Base-by-base conservation (phyloP, 2,113 vertebrate species). In the Sinocyclocheilus maitianheensis region DNA sequence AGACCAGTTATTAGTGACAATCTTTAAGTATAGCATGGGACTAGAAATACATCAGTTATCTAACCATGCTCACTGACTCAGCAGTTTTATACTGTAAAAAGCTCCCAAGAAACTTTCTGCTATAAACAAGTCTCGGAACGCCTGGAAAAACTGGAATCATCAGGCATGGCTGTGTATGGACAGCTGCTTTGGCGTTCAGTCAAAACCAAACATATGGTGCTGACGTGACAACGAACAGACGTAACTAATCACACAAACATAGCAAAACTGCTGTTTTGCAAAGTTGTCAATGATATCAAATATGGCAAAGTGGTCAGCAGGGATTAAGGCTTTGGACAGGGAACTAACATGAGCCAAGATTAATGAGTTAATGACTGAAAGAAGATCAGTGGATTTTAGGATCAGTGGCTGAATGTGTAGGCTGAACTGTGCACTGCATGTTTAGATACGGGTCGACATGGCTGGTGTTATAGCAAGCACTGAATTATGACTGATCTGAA, bases 301-400 rank as follows among this genome's bases (percentile, higher is more conserved):
- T 24, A 69, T 40, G 62, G 78, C 26, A 84, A 78, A 77, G 81
- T 60, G 87, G 85, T 84, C 80, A 87, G n/a, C 5, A 20, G 2
- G 76, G 83, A 84, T 87, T 88, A 88, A 48, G 46, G 69, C 74
- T 81, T 16, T 81, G 82, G 72, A 87, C 37, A 87, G 81, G 51
- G 53, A 87, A 81, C 72, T 83, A 60, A 76, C 37, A 71, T 48
- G 58, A 78, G 79, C 58, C 63, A 77, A 85, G 81, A 84, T 87
- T 87, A 86, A 90, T 48, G 81, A 86, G 77, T 77, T 89, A 86
- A 88, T 84, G 58, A 74, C 53, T 77, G 48, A 76, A 90, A 86
- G 62, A 86, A 58, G 34, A 87, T 86, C 77, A 71, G 77, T 82
- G 84, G 30, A 80, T 90, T 89, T 83, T 78, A 77, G 77, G 77